phyloP scores from a whole-genome alignment of 2,113 vertebrate species.

The Todiramphus chloris region DNA sequence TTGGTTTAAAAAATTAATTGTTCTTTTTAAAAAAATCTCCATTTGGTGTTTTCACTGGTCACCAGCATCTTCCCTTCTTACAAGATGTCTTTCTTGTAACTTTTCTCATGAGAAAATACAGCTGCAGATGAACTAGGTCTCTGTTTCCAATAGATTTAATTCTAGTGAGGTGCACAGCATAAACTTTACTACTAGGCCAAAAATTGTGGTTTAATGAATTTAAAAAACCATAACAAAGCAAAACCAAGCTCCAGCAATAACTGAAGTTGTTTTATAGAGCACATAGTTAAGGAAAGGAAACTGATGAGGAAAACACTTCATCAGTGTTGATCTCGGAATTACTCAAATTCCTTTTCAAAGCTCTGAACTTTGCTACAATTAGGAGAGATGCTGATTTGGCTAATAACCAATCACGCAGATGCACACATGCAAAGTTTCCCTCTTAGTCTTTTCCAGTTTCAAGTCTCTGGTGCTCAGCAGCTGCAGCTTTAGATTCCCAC shows the following conservation, averaged over 20 bases:
- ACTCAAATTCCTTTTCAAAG: conserved; percentile 9
- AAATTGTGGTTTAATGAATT: neutral
- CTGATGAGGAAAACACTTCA: neutral
- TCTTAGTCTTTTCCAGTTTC: neutral
- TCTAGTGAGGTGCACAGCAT: neutral
- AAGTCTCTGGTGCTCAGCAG: neutral
- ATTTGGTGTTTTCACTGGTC: neutral
- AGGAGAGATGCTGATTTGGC: neutral
- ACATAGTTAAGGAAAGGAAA: neutral
- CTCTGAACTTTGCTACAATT: conserved; percentile 13
- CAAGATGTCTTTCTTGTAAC: neutral
- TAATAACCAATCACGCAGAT: neutral
- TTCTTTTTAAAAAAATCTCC: neutral
- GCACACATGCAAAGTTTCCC: neutral
- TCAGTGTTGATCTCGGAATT: neutral
- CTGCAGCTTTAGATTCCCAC: neutral
- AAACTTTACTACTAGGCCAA: neutral
- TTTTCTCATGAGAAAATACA: neutral
- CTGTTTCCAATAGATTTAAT: neutral
- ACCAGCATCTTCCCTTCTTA: neutral
- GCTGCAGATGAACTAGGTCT: neutral
- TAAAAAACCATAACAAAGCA: neutral
- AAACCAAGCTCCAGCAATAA: neutral
- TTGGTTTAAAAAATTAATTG: neutral
- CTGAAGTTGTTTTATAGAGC: neutral